phyloP scores from a whole-genome alignment of 1,140 invertebrate species.

The Caenorhabditis elegans region DNA sequence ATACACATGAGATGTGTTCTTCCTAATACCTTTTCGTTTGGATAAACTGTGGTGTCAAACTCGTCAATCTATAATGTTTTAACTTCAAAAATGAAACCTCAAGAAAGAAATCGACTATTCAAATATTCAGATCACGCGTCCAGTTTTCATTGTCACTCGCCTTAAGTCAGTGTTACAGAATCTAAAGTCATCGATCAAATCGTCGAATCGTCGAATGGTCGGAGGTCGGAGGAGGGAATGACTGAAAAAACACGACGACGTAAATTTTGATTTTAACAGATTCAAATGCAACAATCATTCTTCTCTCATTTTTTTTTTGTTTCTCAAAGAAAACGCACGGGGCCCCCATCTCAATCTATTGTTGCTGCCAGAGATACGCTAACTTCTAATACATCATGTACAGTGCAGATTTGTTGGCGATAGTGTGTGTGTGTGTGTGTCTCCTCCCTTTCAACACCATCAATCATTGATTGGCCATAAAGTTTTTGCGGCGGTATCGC shows the following conservation, averaged over 20 bases:
- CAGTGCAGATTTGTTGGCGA: background rate
- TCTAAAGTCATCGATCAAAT: slow-evolving; percentile 14
- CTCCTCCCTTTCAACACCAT: slow-evolving; percentile 2
- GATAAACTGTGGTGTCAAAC: no score
- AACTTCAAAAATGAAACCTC: no score
- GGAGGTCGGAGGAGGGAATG: background rate
- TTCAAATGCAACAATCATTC: no score
- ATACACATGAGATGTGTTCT: no score
- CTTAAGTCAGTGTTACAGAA: background rate
- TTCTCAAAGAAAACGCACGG: no score
- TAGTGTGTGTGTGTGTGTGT: background rate
- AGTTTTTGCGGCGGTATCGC: background rate
- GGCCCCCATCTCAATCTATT: no score
- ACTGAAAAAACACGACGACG: background rate
- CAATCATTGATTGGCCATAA: slow-evolving; percentile 25
- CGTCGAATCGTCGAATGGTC: background rate
- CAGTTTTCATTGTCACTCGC: no score
- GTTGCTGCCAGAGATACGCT: background rate
- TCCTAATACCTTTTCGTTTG: no score
- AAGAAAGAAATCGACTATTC: no score
- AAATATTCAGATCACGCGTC: no score
- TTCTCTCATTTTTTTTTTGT: background rate
- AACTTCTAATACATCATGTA: background rate
- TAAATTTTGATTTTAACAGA: background rate
- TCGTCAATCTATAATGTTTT: no score